Evolutionary conservation across 2,888 invertebrate species (phyloP).

Genomic region (Lasioglossum oenotherae): DNA sequence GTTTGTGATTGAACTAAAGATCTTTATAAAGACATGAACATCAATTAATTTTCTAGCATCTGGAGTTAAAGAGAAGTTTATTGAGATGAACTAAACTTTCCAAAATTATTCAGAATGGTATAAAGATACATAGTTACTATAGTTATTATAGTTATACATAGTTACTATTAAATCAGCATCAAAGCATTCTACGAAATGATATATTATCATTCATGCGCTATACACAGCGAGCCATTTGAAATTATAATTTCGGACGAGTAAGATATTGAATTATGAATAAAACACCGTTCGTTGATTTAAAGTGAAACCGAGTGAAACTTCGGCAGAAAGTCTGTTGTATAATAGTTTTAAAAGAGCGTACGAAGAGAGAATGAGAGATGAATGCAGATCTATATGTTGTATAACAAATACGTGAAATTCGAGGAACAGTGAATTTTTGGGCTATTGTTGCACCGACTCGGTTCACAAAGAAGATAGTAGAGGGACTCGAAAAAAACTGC

Average conservation of each 20-base stretch:
- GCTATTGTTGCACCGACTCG: background rate
- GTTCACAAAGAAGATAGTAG: background rate
- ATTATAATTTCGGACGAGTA: background rate
- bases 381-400: background rate
- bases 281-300: background rate
- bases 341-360: background rate
- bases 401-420: background rate
- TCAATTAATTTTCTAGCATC: background rate
- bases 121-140: too few relatives aligned
- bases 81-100: background rate
- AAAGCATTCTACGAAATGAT: background rate
- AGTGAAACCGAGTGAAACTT: background rate
- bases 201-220: background rate
- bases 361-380: background rate
- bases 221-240: too few relatives aligned
- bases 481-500: conserved; percentile 31
- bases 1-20: background rate
- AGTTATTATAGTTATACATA: too few relatives aligned
- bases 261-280: background rate
- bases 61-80: background rate
- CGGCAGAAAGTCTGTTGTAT: background rate
- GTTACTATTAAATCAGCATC: background rate
- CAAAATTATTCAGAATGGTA: background rate
- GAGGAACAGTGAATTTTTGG: background rate
- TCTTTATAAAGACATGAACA: background rate